phyloP scores from a whole-genome alignment of 2,113 vertebrate genomes.

The Petrocephalus zakoni region DNA sequence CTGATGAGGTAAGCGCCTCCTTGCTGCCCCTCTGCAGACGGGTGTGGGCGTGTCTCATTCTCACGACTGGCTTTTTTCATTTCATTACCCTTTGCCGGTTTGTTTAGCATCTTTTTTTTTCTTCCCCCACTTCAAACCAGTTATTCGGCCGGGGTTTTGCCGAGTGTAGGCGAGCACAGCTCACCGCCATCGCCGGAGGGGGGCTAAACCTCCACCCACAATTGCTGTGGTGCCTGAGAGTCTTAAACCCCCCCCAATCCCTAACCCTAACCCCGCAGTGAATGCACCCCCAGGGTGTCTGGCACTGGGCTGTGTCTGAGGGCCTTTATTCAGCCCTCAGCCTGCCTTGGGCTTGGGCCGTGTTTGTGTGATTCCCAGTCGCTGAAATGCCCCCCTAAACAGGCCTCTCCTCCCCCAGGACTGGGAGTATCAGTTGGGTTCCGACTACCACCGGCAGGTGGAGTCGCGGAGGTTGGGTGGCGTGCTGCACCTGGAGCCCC shows the following conservation, averaged over 20 bases:
- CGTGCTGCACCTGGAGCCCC: constrained; percentile 59
- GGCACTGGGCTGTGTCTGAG: neutral
- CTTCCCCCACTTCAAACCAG: neutral
- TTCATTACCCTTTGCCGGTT: neutral
- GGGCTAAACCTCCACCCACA: neutral
- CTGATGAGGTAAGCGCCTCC: constrained; percentile 75
- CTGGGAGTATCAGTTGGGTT: constrained; percentile 83
- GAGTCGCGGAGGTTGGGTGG: constrained; percentile 63
- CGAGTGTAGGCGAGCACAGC: neutral
- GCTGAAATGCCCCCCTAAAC: neutral
- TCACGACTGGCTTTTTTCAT: neutral
- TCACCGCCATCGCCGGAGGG: neutral
- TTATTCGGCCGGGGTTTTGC: neutral
- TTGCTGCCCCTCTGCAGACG: neutral
- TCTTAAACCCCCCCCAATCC: neutral
- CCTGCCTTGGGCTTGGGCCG: neutral
- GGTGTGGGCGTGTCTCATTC: neutral
- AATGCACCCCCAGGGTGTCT: neutral
- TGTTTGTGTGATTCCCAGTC: neutral
- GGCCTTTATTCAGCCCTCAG: neutral
- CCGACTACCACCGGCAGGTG: constrained; percentile 84
- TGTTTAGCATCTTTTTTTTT: neutral
- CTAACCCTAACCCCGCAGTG: neutral
- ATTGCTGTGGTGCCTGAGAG: neutral
- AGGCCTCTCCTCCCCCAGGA: constrained; percentile 60